These are phyloP conservation scores for Vimba vimba DNA, from an alignment of 2,113 vertebrate genomes.

Conservation along the genomic window DNA sequence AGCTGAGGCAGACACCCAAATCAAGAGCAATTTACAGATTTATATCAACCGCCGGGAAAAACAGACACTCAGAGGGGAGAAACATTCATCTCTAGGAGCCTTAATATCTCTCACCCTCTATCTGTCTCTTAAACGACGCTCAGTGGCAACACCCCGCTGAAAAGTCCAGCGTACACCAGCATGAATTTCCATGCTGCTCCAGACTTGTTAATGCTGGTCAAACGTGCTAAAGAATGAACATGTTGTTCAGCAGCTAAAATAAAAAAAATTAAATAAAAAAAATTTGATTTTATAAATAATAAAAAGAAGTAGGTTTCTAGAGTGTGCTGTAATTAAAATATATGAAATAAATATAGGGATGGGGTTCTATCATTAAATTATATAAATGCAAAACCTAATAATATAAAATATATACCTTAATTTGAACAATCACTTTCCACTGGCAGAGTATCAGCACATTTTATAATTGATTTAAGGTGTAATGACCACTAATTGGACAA, in stretches of 20 bases:
- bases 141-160: background rate
- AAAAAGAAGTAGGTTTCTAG: background rate
- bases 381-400: background rate
- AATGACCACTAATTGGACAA: background rate
- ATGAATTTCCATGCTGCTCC: background rate
- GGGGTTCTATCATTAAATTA: too few species aligned
- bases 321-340: background rate
- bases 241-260: background rate
- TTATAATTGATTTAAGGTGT: background rate
- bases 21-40: slow-evolving; percentile 39
- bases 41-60: background rate
- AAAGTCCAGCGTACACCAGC: background rate
- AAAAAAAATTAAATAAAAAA: background rate
- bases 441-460: background rate
- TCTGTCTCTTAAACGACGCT: slow-evolving; percentile 14
- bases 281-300: too few species aligned
- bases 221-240: background rate
- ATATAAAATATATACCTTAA: background rate
- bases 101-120: slow-evolving; percentile 11
- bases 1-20: slow-evolving; percentile 23
- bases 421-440: background rate
- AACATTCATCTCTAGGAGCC: slow-evolving; percentile 8
- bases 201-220: background rate
- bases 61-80: slow-evolving; percentile 5
- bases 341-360: background rate